phyloP scores from a whole-genome alignment of 2,113 vertebrate genomes.

The Zapus hudsonius region DNA sequence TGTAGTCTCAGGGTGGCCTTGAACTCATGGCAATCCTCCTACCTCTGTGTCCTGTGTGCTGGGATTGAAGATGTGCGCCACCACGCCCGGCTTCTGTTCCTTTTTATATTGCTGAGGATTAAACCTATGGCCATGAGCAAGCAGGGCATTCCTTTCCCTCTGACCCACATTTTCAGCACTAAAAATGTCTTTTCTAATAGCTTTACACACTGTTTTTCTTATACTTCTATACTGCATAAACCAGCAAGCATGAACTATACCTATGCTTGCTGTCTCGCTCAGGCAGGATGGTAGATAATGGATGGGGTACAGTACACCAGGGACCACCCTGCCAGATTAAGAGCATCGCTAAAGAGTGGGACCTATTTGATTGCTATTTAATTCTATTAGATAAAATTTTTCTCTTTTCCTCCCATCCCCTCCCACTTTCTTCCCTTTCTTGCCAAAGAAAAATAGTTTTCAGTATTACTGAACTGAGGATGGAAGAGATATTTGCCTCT shows the following conservation, averaged over 20 bases:
- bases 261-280: too few species aligned
- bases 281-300: background rate
- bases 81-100: too few species aligned
- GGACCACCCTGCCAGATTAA: too few species aligned
- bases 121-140: background rate
- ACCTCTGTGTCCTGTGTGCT: too few species aligned
- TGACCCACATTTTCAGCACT: background rate
- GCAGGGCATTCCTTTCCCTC: background rate
- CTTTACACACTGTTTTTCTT: background rate
- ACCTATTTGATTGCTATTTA: background rate
- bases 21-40: too few species aligned
- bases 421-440: background rate
- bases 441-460: background rate
- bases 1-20: too few species aligned
- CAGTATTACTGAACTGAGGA: background rate
- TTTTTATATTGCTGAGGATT: background rate
- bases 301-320: background rate
- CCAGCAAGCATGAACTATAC: background rate
- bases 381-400: background rate
- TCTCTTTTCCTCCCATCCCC: background rate
- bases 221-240: background rate
- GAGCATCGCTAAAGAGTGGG: background rate
- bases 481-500: background rate
- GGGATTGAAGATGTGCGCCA: too few species aligned
- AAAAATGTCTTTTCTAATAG: background rate